These are phyloP conservation scores for Noctua comes DNA, from an alignment of 2,888 invertebrate genomes.

Conservation along the genomic window DNA sequence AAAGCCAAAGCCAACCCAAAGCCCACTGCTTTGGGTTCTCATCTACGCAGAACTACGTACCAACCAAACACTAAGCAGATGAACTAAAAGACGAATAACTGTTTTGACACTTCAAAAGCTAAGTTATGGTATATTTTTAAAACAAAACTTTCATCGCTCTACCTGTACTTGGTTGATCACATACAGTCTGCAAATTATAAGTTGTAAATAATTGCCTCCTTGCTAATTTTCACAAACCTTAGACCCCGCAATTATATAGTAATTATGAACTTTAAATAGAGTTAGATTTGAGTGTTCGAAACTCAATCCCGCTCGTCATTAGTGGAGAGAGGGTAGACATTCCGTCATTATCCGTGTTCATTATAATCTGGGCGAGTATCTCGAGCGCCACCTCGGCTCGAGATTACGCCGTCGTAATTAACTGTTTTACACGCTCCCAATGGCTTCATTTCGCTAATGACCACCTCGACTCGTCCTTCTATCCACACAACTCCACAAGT, in stretches of 20 bases:
- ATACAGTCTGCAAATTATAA: neutral
- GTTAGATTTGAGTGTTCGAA: slow-evolving; percentile 40
- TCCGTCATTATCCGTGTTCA: slow-evolving; percentile 74
- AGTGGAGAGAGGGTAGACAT: slow-evolving; percentile 56
- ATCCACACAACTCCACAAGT: slow-evolving; percentile 66
- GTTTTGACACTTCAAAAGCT: neutral
- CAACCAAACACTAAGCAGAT: neutral
- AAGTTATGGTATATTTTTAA: neutral
- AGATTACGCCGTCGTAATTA: slow-evolving; percentile 84
- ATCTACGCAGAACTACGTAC: neutral
- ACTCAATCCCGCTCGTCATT: slow-evolving; percentile 53
- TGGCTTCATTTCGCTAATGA: slow-evolving; percentile 88
- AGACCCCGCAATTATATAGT: slow-evolving; percentile 4
- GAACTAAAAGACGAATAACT: neutral
- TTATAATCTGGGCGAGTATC: slow-evolving; percentile 75
- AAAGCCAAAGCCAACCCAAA: too few relatives aligned
- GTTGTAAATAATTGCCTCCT: neutral
- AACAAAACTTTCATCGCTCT: neutral
- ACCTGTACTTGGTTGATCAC: neutral
- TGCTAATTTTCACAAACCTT: slow-evolving; percentile 32
- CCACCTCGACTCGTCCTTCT: slow-evolving; percentile 81
- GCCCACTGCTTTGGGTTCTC: neutral
- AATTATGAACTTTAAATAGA: slow-evolving; percentile 39
- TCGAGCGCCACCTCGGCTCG: slow-evolving; percentile 73
- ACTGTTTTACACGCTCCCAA: slow-evolving; percentile 89